Evolutionary conservation across 2,888 invertebrate genomes (phyloP), one percentile per base, ranked within the genome.

Genomic region (Horisme vitalbata): DNA sequence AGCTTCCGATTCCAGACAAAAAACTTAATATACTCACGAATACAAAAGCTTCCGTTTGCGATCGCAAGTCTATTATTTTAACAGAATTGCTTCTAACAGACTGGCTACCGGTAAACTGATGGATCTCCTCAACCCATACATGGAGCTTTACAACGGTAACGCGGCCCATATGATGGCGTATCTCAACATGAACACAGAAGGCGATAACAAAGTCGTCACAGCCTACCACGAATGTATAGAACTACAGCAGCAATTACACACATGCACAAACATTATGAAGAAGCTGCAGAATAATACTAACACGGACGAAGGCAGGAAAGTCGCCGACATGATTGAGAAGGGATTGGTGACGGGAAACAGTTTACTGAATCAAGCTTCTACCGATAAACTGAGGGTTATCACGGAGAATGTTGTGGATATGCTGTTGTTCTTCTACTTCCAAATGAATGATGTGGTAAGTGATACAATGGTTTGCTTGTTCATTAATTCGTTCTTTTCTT

Each of bases 191-290:
- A 90, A 91, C 48, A 92, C 91, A 34, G 92, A 93, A 13, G 81
- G 88, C 0, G 93, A 94, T 44, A 91, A 91, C 1, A 91, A 91
- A 62, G 83, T 88, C 9, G 62, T 81, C 1, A 54, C 78, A 0
- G 84, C 87, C 0, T 87, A 88, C 64, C 77, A 95, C 91, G 97
- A 97, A 83, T 97, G 97, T 69, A 92, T 96, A 63, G 94, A 95
- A 61, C 92, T 97, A 34, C 98, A 98, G 80, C 94, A 96, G 56
- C 97, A 98, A 79, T 81, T 97, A 41, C 98, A 97, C 78, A 93
- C 96, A 0, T 95, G 97, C 24, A 91, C 93, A 37, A 93, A 93
- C 66, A 94, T 96, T 11, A 91, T 96, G 77, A 90, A 92, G 49
- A 92, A 95, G 44, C 85, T 97, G 18, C 95, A 95, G 74, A 91